Percentiles rank a stretch among this genome's conserved stretches.
These are phyloP conservation scores for Poecilia gillii DNA, from an alignment of 2,797 vertebrate genomes.

Conservation along the genomic window DNA sequence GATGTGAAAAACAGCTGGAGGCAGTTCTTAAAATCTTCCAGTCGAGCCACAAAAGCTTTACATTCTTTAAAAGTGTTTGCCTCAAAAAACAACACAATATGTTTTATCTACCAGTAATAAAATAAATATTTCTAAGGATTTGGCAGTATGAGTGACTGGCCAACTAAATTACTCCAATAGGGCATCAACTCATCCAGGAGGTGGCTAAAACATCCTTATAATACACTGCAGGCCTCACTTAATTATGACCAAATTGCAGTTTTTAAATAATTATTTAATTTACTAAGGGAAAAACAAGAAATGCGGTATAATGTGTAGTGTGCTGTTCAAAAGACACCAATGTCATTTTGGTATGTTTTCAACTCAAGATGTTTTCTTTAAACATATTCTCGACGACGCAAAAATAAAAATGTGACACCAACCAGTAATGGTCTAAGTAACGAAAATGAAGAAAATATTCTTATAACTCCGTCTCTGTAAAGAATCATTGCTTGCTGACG, in stretches of 20 bases:
- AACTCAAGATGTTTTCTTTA: background rate
- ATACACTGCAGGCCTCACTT: too few species aligned
- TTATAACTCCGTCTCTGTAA: background rate
- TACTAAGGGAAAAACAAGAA: background rate
- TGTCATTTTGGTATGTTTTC: background rate
- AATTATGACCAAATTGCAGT: background rate
- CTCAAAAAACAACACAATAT: background rate
- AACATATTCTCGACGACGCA: background rate
- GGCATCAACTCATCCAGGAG: background rate
- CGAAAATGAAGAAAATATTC: background rate
- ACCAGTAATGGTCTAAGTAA: background rate
- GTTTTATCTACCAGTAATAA: background rate
- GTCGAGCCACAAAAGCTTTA: constrained; percentile 27
- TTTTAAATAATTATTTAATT: background rate
- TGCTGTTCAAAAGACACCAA: background rate
- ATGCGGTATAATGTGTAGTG: background rate
- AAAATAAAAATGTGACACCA: background rate
- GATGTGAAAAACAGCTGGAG: constrained; percentile 45
- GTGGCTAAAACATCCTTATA: background rate
- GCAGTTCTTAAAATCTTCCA: constrained; percentile 33
- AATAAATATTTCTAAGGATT: background rate
- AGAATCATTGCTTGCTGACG: constrained; percentile 19
- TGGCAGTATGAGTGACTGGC: background rate
- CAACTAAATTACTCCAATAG: too few species aligned
- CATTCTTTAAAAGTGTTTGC: constrained; percentile 40